Evolutionary conservation across 2,888 invertebrate species (phyloP).

Genomic region (Salpingus planirostris): DNA sequence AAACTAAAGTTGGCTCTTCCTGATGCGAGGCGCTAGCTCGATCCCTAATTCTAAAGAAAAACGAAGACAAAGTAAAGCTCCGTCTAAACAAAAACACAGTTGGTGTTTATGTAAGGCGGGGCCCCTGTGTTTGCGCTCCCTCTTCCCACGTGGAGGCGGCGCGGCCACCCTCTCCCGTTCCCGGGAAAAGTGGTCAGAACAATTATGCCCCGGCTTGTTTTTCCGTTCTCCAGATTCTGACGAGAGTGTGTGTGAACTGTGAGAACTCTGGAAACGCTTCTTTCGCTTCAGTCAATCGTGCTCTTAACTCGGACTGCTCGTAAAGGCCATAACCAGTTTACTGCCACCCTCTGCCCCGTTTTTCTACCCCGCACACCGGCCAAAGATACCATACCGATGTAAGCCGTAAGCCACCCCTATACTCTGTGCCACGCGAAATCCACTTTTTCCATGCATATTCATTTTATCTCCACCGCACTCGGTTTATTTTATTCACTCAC

Average conservation of each 20-base stretch:
- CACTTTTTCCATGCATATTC: constrained; percentile 14
- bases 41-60: constrained; percentile 23
- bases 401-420: too few species aligned
- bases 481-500: too few species aligned
- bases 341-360: constrained; percentile 12
- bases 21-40: constrained; percentile 11
- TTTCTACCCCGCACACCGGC: too few species aligned
- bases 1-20: constrained; percentile 15
- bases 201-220: constrained; percentile 27
- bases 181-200: constrained; percentile 26
- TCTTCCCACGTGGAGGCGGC: constrained; percentile 20
- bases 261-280: constrained; percentile 17
- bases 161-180: constrained; percentile 12
- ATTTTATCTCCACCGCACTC: constrained; percentile 9
- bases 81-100: constrained; percentile 28
- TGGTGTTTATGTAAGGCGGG: constrained; percentile 31
- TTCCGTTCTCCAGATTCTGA: constrained; percentile 20
- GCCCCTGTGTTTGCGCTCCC: constrained; percentile 19
- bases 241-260: constrained; percentile 14
- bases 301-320: constrained; percentile 16
- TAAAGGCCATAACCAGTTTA: constrained; percentile 18
- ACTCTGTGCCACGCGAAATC: constrained; percentile 1
- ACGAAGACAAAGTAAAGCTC: constrained; percentile 25
- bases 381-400: too few species aligned
- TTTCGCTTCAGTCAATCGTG: constrained; percentile 20